Evolutionary conservation across 2,888 invertebrate species (phyloP), one percentile per base, ranked within the genome.

Genomic region (Aphidius colemani): DNA sequence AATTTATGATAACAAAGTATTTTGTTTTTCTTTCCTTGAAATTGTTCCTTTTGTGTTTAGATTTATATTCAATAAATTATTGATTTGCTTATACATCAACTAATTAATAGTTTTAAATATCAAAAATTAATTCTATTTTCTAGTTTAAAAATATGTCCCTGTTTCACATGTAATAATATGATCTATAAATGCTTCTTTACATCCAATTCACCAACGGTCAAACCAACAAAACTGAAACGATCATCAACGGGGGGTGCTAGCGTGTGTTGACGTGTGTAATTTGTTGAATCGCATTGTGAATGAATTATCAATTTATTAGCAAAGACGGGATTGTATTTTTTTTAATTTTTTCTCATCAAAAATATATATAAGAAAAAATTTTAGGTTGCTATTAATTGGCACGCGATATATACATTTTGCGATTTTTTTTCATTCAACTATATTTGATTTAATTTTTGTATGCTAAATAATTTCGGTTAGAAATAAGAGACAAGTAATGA

Each of bases 261-360:
- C 56, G 66, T 72, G 72, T 71, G 74, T 74, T 72, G 73, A 78
- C 76, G 73, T 72, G 69, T 68, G 71, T 77, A 78, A 78, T 78
- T 76, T 77, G 77, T 76, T 74, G 73, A 69, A 67, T 70, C 67
- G 72, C 67, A 45, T 69, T 39, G 69, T 66, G 73, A 76, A 78
- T 76, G 75, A 77, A 77, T 75, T 75, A 75, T 74, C 70, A 74
- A 76, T 77, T 78, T 73, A 75, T 74, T 72, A 74, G 70, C 69
- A 66, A 58, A 59, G 67, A 68, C 69, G 65, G 13, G 30, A 13
- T 59, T 44, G 7, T 51, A 30, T 13, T 8, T 11, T 58, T 40
- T 46, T 39, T 40, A 11, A 41, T 41, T 41, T 56, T 18, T 18
- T 30, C 4, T 11, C 13, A n/a, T 30, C 30, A 30, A 18, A 18